phyloP scores from a whole-genome alignment of 2,113 vertebrate genomes.

The Lophius piscatorius region DNA sequence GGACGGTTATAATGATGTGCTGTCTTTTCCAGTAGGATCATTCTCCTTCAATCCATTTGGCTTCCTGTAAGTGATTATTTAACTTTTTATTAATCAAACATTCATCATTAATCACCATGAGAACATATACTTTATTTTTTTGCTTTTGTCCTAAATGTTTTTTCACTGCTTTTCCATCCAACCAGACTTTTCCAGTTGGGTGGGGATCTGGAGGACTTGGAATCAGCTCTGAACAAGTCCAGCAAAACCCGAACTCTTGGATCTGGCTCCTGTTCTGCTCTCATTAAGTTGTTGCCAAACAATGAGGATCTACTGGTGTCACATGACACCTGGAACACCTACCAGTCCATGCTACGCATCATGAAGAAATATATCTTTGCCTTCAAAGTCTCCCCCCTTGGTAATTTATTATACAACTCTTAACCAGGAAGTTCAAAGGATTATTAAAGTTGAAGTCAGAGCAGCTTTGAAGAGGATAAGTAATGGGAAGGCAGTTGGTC shows the following conservation, averaged over 20 bases:
- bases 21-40: constrained; percentile 78
- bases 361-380: constrained; percentile 92
- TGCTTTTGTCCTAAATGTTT: constrained; percentile 1
- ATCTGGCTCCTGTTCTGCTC: constrained; percentile 92
- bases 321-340: constrained; percentile 92
- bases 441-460: too few species aligned
- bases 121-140: background rate
- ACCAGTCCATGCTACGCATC: constrained; percentile 92
- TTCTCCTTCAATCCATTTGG: constrained; percentile 88
- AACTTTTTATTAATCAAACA: background rate
- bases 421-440: too few species aligned
- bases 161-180: background rate
- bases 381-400: constrained; percentile 77
- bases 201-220: constrained; percentile 92
- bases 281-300: constrained; percentile 91
- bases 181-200: constrained; percentile 88
- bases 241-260: constrained; percentile 73
- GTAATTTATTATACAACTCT: too few species aligned
- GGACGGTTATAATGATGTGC: constrained; percentile 85
- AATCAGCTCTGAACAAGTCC: constrained; percentile 88
- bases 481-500: too few species aligned
- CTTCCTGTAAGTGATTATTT: constrained; percentile 86
- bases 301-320: constrained; percentile 88
- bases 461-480: too few species aligned
- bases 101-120: background rate